Conservation (phyloP, 2,113 vertebrate species). For the Tinamus guttatus region DNA sequence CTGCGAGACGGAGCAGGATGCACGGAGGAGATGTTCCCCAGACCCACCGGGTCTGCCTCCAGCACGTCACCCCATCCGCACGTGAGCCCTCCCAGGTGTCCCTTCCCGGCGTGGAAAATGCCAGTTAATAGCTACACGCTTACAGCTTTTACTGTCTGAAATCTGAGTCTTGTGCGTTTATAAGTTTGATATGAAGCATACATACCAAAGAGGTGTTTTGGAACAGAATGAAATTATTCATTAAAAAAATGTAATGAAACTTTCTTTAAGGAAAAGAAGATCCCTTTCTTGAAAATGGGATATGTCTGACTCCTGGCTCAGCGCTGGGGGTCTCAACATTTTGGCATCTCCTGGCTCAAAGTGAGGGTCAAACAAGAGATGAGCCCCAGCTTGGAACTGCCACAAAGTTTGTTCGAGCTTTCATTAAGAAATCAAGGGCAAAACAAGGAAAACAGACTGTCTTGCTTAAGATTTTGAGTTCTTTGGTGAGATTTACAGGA, state of each 20-base stretch:
- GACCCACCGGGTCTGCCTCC: fast-evolving
- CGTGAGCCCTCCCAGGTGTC: fast-evolving
- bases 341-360: neutral
- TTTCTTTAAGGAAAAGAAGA: neutral
- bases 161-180: neutral
- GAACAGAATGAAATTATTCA: fast-evolving
- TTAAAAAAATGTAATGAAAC: neutral
- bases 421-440: neutral
- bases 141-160: neutral
- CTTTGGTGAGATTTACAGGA: neutral
- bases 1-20: fast-evolving
- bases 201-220: neutral
- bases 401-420: neutral
- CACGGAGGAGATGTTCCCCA: neutral
- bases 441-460: neutral
- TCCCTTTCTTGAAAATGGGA: neutral
- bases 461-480: neutral
- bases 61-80: neutral
- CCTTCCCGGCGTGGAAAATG: neutral
- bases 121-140: neutral
- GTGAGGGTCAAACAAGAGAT: neutral
- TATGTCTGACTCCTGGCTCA: too few relatives aligned
- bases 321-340: neutral
- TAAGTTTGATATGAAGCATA: too few relatives aligned
- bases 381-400: neutral